phyloP scores from a whole-genome alignment of 2,888 invertebrate genomes.

The Lasioglossum lativentre region DNA sequence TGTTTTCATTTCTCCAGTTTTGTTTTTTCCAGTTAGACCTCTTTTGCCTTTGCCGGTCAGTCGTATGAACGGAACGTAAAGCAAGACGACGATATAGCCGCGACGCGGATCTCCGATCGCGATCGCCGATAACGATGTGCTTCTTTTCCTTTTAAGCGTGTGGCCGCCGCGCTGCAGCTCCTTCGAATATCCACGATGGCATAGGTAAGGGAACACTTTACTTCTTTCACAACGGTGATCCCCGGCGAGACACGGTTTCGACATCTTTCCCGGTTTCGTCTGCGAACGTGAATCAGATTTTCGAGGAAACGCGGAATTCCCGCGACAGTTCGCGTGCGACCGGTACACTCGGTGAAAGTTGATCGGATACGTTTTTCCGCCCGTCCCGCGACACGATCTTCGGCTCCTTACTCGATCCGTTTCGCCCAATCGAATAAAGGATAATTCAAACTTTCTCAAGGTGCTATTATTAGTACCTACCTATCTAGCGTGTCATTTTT shows the following conservation, averaged over 20 bases:
- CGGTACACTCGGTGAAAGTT: constrained; percentile 2
- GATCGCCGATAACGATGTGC: constrained; percentile 3
- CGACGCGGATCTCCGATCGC: not conserved
- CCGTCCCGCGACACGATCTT: not conserved
- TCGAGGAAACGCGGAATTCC: not conserved
- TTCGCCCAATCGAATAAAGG: not conserved
- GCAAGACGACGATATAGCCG: not conserved
- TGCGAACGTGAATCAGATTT: not conserved
- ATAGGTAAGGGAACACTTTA: constrained; percentile 35
- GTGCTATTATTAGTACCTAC: no score
- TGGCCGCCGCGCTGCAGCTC: not conserved
- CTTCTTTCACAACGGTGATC: not conserved
- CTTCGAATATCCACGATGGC: not conserved
- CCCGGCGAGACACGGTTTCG: not conserved
- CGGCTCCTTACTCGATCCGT: not conserved
- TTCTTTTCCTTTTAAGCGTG: not conserved
- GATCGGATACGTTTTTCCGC: not conserved
- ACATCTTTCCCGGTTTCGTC: not conserved
- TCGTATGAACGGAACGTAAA: not conserved
- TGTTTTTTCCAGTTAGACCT: not conserved
- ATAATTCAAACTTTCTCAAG: no score
- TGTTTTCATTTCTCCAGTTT: not conserved
- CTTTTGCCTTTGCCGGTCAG: not conserved
- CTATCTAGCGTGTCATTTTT: no score
- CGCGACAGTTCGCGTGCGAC: not conserved